Evolutionary conservation across 2,113 vertebrate genomes (phyloP), one percentile per base, ranked within the genome.

Genomic region (Thamnaconus septentrionalis): DNA sequence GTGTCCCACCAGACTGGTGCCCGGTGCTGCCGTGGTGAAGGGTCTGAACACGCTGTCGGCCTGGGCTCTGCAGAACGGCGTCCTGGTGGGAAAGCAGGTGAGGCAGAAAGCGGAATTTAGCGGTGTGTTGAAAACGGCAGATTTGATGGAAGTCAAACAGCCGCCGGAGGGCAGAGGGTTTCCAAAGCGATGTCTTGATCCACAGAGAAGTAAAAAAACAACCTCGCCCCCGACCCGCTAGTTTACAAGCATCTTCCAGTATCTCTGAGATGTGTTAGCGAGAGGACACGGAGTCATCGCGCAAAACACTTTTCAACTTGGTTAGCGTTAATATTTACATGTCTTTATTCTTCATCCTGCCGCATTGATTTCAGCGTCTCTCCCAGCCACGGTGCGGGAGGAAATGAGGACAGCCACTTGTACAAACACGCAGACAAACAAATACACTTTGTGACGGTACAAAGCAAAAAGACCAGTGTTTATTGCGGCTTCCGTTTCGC

Each of bases 11-110:
- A 91, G 89, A 46, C 72, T 97, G 86, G 73, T 96, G 64, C 95
- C 95, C 0, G 86, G 87, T 5, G 89, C 93, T 0, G 87, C 71
- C 1, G 90, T 97, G 53, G 94, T 98, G 56, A 98, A 98, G 88
- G 95, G 92, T 18, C 94, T 98, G 50, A 98, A 98, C 80, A 96
- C 94, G 0, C 82, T 98, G 71, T 98, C 96, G 41, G 94, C 95
- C 65, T 98, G 95, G 95, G 93, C 95, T 18, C 85, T 98, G 83
- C 95, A 95, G 86, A 96, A 95, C 0, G 94, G 94, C 59, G 83
- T 90, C 0, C 59, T 83, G 71, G 78, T 82, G 65, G 82, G 87
- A 51, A 86, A 84, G 80, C 96, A 86, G 94, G 98, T 81, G 92
- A 92, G 92, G 70, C 88, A 92, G 92, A 91, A 94, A 41, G 82